A percentile compares a stretch with the other conserved stretches of the same genome.
phyloP scores from a whole-genome alignment of 2,113 vertebrate genomes.

The Rattus rattus region DNA sequence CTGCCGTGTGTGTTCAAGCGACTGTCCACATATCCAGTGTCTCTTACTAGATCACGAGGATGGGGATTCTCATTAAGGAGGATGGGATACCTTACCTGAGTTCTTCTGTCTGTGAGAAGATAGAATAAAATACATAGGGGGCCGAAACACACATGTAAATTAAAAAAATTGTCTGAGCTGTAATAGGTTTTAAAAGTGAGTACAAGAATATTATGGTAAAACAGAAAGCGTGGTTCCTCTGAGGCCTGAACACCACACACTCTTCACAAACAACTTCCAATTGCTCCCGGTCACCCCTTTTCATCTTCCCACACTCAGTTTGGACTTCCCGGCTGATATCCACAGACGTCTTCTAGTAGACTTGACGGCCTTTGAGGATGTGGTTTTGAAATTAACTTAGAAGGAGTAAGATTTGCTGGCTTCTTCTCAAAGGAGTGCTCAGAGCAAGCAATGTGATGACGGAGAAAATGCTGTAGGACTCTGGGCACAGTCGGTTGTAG shows the following conservation, averaged over 20 bases:
- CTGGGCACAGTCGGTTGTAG: not conserved
- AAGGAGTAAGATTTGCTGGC: conserved; percentile 21
- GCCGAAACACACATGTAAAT: not conserved
- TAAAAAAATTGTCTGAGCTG: not conserved
- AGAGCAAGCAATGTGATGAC: not conserved
- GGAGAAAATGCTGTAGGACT: not conserved
- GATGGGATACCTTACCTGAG: not conserved
- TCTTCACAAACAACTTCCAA: conserved; percentile 21
- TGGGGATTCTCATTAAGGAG: conserved; percentile 24
- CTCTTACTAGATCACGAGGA: not conserved
- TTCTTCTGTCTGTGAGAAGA: not conserved
- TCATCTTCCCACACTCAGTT: not conserved
- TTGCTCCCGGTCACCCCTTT: not conserved
- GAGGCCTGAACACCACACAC: not conserved
- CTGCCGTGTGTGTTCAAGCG: not conserved
- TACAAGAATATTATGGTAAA: not conserved
- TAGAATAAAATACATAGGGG: not conserved
- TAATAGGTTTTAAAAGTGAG: not conserved
- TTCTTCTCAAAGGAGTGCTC: not conserved
- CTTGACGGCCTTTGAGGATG: conserved; percentile 26
- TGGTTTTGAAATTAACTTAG: conserved; percentile 18
- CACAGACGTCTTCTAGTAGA: not conserved
- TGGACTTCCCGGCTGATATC: not conserved
- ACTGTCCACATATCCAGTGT: not conserved
- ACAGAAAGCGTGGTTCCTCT: not conserved